phyloP scores from a whole-genome alignment of 2,113 vertebrate species.

The Xyliphius kryptos region DNA sequence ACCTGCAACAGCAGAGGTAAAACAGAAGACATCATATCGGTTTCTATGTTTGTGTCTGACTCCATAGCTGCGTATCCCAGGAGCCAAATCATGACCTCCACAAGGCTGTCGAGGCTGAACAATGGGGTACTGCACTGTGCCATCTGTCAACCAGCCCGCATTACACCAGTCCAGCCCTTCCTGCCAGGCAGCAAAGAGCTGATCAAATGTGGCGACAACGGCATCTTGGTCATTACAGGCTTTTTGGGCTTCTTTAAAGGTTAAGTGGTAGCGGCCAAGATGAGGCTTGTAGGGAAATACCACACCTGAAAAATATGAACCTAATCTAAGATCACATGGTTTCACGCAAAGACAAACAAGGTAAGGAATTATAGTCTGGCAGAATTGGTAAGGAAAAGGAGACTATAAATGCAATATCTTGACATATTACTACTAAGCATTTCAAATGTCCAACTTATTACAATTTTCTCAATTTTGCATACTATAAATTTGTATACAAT shows the following conservation, averaged over 20 bases:
- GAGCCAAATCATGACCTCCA: slow-evolving; percentile 63
- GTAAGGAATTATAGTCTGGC: no score
- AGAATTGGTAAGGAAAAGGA: no score
- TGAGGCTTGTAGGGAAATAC: slow-evolving; percentile 83
- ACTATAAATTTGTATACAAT: no score
- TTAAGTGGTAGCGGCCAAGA: slow-evolving; percentile 73
- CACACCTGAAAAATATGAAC: slow-evolving; percentile 62
- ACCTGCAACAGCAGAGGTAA: slow-evolving; percentile 70
- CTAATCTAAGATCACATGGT: no score
- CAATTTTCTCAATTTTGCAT: no score
- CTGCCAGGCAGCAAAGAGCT: slow-evolving; percentile 80
- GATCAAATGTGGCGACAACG: slow-evolving; percentile 72
- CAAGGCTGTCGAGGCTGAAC: slow-evolving; percentile 66
- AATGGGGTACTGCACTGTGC: slow-evolving; percentile 81
- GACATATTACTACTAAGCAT: no score
- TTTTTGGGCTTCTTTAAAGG: slow-evolving; percentile 68
- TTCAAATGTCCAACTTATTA: no score
- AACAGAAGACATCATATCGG: slow-evolving; percentile 82
- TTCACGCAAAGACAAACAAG: no score
- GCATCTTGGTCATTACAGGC: slow-evolving; percentile 74
- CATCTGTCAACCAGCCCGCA: slow-evolving; percentile 79
- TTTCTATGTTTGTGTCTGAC: slow-evolving; percentile 63
- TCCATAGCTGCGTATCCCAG: slow-evolving; percentile 77
- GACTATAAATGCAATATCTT: no score
- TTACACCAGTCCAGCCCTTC: slow-evolving; percentile 87